These are phyloP conservation scores for Glomeris maerens DNA, from an alignment of 1,140 invertebrate genomes.

Conservation along the genomic window DNA sequence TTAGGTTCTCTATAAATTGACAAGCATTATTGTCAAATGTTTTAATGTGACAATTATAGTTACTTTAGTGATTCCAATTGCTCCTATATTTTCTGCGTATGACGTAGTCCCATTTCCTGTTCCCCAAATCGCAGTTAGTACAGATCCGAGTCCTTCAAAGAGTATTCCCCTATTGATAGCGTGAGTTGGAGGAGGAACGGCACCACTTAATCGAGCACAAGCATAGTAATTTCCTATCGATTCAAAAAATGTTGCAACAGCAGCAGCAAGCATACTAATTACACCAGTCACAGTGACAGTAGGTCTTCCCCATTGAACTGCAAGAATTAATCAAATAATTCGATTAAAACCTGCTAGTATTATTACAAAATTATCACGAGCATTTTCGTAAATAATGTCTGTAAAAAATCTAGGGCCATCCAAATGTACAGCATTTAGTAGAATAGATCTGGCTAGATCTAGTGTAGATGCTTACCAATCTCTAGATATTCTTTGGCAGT, in stretches of 20 bases:
- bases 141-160: conserved; percentile 65
- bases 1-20: too few relatives aligned
- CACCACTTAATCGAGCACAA: conserved; percentile 62
- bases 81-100: conserved; percentile 77
- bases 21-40: too few relatives aligned
- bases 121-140: conserved; percentile 66
- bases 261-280: conserved; percentile 67
- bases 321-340: conserved; percentile 10
- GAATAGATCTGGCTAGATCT: neutral
- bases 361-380: conserved; percentile 4
- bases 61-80: conserved; percentile 53
- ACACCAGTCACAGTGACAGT: conserved; percentile 58
- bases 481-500: neutral
- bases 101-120: conserved; percentile 72
- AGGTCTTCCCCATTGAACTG: conserved; percentile 71
- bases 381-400: neutral
- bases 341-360: conserved; percentile 2
- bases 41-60: too few relatives aligned
- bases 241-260: conserved; percentile 68
- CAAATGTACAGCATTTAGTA: neutral
- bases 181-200: conserved; percentile 62
- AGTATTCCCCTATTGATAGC: conserved; percentile 75
- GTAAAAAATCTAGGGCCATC: neutral
- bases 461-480: neutral
- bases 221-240: conserved; percentile 81